Evolutionary conservation across 2,113 vertebrate species (phyloP), one percentile per base, ranked within the genome.

Genomic region (Triplophysa siluroides): DNA sequence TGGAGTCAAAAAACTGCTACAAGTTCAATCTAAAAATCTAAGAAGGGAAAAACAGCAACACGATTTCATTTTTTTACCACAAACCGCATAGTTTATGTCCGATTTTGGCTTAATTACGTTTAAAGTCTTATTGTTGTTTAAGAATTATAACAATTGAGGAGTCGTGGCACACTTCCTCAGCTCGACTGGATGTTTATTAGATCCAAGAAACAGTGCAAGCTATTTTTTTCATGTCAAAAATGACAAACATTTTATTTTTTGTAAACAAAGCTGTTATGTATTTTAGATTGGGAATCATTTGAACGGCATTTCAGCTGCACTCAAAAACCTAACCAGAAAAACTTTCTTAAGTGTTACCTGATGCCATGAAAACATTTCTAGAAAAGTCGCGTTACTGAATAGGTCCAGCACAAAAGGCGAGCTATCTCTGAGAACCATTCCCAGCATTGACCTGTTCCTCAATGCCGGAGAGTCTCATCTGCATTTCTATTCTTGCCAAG

Each of bases 401-500:
- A 76, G 79, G 50, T n/a, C 72, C 24, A 12, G 33, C 72, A 85
- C 64, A 85, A 87, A 85, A 94, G 93, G 88, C 88, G 80, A 86
- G 85, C 90, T 92, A 89, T 92, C 90, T 86, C 83, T 85, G 88
- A 88, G 89, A 90, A 89, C 86, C 89, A 81, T 90, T 92, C 91
- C 92, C 93, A 93, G 92, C 86, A 89, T 91, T 92, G 94, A 93
- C 93, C 92, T 90, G 85, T 91, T 93, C 91, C 89, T 94, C 89
- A 92, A 93, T 89, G 92, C 92, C 91, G 87, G 88, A 91, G 91
- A 88, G 88, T 89, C 91, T 95, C 88, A 95, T 95, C 95, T 95
- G 92, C 95, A 95, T 95, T 96, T 96, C 94, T 93, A 90, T 95
- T 95, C 93, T 90, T 92, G 90, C 89, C 87, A 86, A 79, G 88